These are phyloP conservation scores for Takifugu ocellatus DNA, from an alignment of 2,797 vertebrate species.

Conservation along the genomic window DNA sequence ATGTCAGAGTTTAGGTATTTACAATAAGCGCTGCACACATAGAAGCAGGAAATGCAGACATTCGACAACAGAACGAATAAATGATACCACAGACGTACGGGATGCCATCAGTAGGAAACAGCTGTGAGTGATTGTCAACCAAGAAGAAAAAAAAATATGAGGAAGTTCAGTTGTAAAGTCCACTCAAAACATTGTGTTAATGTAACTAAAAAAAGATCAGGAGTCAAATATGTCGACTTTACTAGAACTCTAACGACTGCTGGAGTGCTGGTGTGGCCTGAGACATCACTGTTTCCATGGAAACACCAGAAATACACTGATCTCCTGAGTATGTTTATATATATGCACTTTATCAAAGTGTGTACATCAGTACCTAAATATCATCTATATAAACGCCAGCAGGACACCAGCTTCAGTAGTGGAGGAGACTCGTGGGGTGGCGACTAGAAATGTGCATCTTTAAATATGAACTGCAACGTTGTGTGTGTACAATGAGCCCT, in stretches of 20 bases:
- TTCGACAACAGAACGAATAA: constrained; percentile 37
- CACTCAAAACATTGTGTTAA: constrained; percentile 37
- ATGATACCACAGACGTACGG: constrained; percentile 42
- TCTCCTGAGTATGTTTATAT: constrained; percentile 30
- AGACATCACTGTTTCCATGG: constrained; percentile 58
- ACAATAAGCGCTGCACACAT: constrained; percentile 75
- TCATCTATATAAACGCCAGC: constrained; percentile 41
- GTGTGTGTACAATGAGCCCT: constrained; percentile 63
- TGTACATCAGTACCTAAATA: constrained; percentile 25
- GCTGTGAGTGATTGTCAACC: constrained; percentile 72
- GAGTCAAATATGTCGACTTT: constrained; percentile 1
- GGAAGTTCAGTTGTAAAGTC: constrained; percentile 30
- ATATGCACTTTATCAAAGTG: constrained; percentile 10
- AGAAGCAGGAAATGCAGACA: constrained; percentile 70
- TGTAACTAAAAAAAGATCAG: constrained; percentile 13
- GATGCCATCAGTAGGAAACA: constrained; percentile 48
- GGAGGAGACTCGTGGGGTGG: constrained; percentile 43
- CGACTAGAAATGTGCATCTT: constrained; percentile 53
- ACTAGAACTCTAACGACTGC: constrained; percentile 24
- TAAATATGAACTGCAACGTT: constrained; percentile 46
- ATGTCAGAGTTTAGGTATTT: constrained; percentile 79
- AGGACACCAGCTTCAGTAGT: constrained; percentile 22
- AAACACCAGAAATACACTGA: constrained; percentile 28
- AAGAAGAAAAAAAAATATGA: constrained; percentile 31
- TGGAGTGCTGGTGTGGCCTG: constrained; percentile 54